These are phyloP conservation scores for Drosophila bocqueti DNA, from an alignment of 1,140 invertebrate genomes.

Conservation along the genomic window DNA sequence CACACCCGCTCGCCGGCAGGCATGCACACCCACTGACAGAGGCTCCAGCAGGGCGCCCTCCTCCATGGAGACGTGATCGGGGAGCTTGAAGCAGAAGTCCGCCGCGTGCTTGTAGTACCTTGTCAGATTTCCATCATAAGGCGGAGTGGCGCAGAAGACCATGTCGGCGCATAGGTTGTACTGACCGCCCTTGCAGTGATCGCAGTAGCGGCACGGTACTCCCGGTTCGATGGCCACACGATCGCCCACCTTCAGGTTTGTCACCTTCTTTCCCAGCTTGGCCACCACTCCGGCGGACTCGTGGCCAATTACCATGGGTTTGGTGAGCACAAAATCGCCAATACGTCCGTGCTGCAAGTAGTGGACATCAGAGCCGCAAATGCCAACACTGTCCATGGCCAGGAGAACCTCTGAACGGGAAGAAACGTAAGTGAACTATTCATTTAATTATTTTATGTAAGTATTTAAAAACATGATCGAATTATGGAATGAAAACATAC, in stretches of 20 bases:
- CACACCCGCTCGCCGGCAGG: conserved; percentile 92
- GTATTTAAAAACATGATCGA: neutral
- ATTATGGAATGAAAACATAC: neutral
- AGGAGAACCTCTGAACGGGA: conserved; percentile 90
- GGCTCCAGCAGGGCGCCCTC: conserved; percentile 98
- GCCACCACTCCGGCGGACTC: conserved; percentile 91
- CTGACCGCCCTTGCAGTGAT: conserved; percentile 93
- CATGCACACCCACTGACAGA: conserved; percentile 96
- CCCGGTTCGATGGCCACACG: conserved; percentile 97
- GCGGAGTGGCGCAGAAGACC: conserved; percentile 96
- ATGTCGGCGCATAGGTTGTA: conserved; percentile 97
- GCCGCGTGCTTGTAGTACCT: conserved; percentile 95
- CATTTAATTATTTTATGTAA: neutral
- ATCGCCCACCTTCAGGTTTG: conserved; percentile 92
- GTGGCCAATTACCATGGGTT: conserved; percentile 96
- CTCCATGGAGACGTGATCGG: conserved; percentile 94
- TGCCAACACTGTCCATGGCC: conserved; percentile 95
- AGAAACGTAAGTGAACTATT: neutral
- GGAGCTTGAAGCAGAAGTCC: conserved; percentile 97
- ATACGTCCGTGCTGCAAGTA: conserved; percentile 94
- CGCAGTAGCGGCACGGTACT: conserved; percentile 93
- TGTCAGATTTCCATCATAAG: conserved; percentile 93
- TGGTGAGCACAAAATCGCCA: conserved; percentile 92
- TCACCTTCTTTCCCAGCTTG: conserved; percentile 90
- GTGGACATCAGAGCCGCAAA: conserved; percentile 98